A percentile compares a stretch with the other conserved stretches of the same genome.
phyloP scores from a whole-genome alignment of 2,797 vertebrate species.

The Hypotaenidia philippensis region DNA sequence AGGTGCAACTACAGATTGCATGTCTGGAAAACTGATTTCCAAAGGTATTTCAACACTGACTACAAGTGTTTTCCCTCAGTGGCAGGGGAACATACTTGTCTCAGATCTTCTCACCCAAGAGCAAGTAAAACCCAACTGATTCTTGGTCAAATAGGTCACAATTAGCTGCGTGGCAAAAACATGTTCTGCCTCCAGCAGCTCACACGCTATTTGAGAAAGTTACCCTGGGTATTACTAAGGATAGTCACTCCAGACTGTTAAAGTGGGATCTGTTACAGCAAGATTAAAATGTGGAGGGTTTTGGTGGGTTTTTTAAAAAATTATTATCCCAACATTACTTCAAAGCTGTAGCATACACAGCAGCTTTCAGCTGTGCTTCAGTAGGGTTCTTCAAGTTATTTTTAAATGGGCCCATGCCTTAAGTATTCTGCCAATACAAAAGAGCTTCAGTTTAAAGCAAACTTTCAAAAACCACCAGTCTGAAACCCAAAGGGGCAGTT shows the following conservation, averaged over 20 bases:
- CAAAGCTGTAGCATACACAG: background rate
- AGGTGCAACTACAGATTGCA: background rate
- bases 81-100: background rate
- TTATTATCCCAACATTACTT: background rate
- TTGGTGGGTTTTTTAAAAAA: background rate
- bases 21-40: background rate
- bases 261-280: slow-evolving; percentile 21
- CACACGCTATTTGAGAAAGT: background rate
- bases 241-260: background rate
- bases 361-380: background rate
- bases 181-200: slow-evolving; percentile 26
- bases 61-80: background rate
- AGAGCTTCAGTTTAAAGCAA: slow-evolving; percentile 32
- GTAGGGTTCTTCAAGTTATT: background rate
- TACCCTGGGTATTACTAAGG: slow-evolving; percentile 7
- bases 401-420: background rate
- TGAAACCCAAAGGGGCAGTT: slow-evolving; percentile 39
- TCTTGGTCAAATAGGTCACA: slow-evolving; percentile 40
- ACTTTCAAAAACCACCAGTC: slow-evolving; percentile 40
- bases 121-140: slow-evolving; percentile 21
- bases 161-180: background rate
- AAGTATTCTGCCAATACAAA: slow-evolving; percentile 10
- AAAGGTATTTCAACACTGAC: background rate
- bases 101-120: background rate
- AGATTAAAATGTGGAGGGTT: background rate